Percentiles rank a stretch among this genome's conserved stretches.
phyloP scores from a whole-genome alignment of 2,113 vertebrate genomes.

The Pica pica region DNA sequence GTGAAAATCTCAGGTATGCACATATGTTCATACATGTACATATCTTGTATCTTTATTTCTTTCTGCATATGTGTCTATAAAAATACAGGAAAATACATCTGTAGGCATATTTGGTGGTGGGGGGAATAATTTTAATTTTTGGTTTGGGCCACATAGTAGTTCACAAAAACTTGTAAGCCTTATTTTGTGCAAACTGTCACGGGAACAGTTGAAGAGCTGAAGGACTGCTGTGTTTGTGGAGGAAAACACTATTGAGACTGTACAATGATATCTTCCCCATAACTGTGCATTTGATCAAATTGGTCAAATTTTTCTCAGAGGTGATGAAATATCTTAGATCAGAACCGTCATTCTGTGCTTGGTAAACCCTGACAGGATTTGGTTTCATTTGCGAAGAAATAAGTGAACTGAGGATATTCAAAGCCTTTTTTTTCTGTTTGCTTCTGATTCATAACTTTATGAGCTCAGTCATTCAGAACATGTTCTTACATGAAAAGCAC shows the following conservation, averaged over 20 bases:
- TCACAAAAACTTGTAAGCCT: neutral
- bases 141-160: neutral
- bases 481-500: neutral
- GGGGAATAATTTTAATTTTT: neutral
- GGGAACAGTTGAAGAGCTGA: neutral
- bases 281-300: neutral
- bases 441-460: neutral
- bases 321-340: neutral
- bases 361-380: neutral
- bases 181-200: neutral
- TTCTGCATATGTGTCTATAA: neutral
- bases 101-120: neutral
- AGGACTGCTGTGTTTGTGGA: neutral
- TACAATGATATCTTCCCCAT: neutral
- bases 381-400: neutral
- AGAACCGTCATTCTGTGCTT: neutral
- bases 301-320: neutral
- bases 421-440: neutral
- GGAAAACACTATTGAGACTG: neutral
- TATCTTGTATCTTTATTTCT: accelerated
- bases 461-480: neutral
- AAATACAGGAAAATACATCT: neutral
- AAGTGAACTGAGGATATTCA: neutral
- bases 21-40: accelerated
- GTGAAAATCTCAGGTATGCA: neutral